A percentile compares a stretch with the other conserved stretches of the same genome.
These are phyloP conservation scores for Euphydryas editha DNA, from an alignment of 2,888 invertebrate genomes.

Conservation along the genomic window DNA sequence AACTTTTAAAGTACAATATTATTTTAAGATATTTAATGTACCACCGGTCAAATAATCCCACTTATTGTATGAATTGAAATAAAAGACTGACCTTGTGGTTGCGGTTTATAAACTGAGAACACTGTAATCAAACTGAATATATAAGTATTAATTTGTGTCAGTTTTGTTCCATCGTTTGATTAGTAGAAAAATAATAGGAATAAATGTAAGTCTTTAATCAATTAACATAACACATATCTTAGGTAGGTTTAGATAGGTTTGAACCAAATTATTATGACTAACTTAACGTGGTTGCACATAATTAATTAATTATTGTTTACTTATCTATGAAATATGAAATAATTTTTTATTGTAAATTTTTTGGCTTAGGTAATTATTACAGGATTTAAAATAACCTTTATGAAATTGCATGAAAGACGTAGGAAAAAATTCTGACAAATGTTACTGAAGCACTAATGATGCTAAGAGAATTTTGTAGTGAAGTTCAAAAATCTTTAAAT, in stretches of 20 bases:
- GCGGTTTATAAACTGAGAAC: slow-evolving; percentile 18
- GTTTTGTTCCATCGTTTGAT: background rate
- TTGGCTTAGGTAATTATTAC: too few species aligned
- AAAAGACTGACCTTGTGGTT: slow-evolving; percentile 23
- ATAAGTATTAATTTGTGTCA: background rate
- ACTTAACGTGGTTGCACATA: too few species aligned
- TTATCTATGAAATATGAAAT: too few species aligned
- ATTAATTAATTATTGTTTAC: too few species aligned
- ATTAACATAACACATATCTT: too few species aligned
- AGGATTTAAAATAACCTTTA: too few species aligned
- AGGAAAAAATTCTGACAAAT: too few species aligned
- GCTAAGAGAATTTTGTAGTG: background rate
- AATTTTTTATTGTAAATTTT: too few species aligned
- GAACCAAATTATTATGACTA: too few species aligned
- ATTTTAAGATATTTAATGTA: background rate
- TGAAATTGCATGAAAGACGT: too few species aligned
- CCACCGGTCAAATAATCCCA: background rate
- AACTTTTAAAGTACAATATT: background rate
- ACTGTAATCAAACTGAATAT: slow-evolving; percentile 15
- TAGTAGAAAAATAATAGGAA: background rate
- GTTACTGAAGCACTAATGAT: too few species aligned
- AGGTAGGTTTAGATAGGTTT: too few species aligned
- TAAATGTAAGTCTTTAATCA: background rate
- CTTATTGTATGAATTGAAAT: slow-evolving; percentile 18
- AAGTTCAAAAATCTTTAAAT: slow-evolving; percentile 2